phyloP scores from a whole-genome alignment of 2,797 vertebrate species.

The Sciurus carolinensis region DNA sequence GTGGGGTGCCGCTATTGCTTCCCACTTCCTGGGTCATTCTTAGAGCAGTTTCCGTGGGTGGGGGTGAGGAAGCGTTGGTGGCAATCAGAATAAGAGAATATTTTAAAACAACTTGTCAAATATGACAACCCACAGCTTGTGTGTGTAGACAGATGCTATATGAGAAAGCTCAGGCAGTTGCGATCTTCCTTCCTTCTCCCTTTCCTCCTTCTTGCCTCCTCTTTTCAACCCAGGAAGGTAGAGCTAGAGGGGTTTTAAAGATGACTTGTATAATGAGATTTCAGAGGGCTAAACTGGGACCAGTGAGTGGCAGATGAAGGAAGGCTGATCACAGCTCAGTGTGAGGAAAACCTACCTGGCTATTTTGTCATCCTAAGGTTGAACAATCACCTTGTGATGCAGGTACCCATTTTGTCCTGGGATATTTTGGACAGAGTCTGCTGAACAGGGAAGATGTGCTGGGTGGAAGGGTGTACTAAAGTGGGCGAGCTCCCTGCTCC shows the following conservation, averaged over 20 bases:
- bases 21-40: conserved; percentile 58
- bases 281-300: not conserved
- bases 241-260: not conserved
- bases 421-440: not conserved
- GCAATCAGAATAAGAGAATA: conserved; percentile 57
- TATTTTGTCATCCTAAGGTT: not conserved
- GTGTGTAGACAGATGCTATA: conserved; percentile 3
- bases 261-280: not conserved
- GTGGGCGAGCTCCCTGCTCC: not conserved
- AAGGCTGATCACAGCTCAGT: not conserved
- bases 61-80: conserved; percentile 18
- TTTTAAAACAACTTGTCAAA: conserved; percentile 75
- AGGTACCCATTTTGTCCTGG: not conserved
- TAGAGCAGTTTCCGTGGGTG: conserved; percentile 34
- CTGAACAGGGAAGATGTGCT: not conserved
- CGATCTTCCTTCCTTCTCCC: not conserved
- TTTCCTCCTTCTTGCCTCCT: not conserved
- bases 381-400: not conserved
- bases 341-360: not conserved
- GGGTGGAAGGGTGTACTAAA: not conserved
- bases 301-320: not conserved
- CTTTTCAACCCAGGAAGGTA: conserved; percentile 15
- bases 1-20: not conserved
- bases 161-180: not conserved
- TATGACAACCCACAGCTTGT: not conserved